A percentile compares a stretch with the other conserved stretches of the same genome.
Evolutionary conservation across 1,140 invertebrate species (phyloP).

Genomic region (Bombus turneri): DNA sequence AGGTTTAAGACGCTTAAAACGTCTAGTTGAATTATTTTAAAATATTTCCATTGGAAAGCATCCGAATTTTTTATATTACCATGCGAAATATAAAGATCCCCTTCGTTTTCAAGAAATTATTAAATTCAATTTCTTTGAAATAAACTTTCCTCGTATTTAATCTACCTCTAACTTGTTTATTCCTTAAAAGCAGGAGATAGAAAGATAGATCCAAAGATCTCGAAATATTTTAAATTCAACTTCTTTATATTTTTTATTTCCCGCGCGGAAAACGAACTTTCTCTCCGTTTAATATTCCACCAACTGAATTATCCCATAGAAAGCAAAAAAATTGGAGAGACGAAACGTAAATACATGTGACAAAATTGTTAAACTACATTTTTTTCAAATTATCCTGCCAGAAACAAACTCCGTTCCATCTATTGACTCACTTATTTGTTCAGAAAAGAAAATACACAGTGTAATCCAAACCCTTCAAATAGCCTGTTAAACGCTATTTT

Average conservation of each 20-base stretch:
- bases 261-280: background rate
- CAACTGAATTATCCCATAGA: background rate
- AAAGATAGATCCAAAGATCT: background rate
- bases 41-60: too few species aligned
- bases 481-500: background rate
- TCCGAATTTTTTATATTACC: too few species aligned
- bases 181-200: background rate
- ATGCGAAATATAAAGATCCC: too few species aligned
- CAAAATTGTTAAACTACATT: too few species aligned
- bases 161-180: background rate
- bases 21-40: too few species aligned
- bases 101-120: background rate
- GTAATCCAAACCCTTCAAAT: too few species aligned
- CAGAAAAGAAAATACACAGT: too few species aligned
- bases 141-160: background rate
- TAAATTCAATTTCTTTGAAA: background rate
- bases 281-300: background rate
- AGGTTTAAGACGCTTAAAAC: too few species aligned
- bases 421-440: too few species aligned
- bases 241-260: background rate
- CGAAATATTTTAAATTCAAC: background rate
- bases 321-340: background rate
- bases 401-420: too few species aligned
- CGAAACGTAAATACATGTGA: too few species aligned
- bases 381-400: too few species aligned